phyloP scores from a whole-genome alignment of 2,113 vertebrate genomes.

The Oplegnathus fasciatus region DNA sequence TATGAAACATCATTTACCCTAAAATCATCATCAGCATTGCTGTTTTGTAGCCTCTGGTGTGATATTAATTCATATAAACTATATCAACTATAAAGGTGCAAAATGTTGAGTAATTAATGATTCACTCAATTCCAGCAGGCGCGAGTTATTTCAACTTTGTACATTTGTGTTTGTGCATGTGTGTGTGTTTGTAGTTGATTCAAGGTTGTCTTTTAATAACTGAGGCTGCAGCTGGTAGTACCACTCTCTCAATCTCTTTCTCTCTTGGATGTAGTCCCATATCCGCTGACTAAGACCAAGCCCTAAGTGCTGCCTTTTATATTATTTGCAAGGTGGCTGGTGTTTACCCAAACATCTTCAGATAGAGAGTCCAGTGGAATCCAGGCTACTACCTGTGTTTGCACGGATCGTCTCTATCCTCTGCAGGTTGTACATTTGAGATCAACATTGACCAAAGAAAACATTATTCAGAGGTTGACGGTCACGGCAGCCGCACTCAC shows the following conservation, averaged over 20 bases:
- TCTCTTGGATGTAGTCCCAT: constrained; percentile 14
- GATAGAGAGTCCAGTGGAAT: too few relatives aligned
- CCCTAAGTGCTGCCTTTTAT: not conserved
- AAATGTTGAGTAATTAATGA: not conserved
- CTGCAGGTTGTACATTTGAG: constrained; percentile 31
- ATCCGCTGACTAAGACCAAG: not conserved
- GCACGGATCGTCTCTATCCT: constrained; percentile 18
- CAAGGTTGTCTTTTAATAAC: not conserved
- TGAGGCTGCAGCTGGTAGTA: constrained; percentile 27
- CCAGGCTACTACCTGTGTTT: constrained; percentile 59
- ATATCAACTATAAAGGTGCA: too few relatives aligned
- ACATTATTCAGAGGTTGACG: constrained; percentile 43
- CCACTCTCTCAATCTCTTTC: constrained; percentile 17
- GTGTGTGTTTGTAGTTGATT: constrained; percentile 6
- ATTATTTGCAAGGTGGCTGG: constrained; percentile 4
- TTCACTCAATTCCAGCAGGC: not conserved
- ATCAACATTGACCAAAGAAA: constrained; percentile 48
- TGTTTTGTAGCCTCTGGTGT: too few relatives aligned
- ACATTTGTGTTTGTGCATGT: not conserved
- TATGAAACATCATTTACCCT: too few relatives aligned
- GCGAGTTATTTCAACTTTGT: not conserved
- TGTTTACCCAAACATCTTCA: constrained; percentile 33
- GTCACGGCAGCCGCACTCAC: constrained; percentile 9
- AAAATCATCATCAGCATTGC: too few relatives aligned
- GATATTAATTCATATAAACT: too few relatives aligned